These are phyloP conservation scores for Pantherophis alleghaniensis DNA, from an alignment of 2,797 vertebrate species.

Conservation along the genomic window DNA sequence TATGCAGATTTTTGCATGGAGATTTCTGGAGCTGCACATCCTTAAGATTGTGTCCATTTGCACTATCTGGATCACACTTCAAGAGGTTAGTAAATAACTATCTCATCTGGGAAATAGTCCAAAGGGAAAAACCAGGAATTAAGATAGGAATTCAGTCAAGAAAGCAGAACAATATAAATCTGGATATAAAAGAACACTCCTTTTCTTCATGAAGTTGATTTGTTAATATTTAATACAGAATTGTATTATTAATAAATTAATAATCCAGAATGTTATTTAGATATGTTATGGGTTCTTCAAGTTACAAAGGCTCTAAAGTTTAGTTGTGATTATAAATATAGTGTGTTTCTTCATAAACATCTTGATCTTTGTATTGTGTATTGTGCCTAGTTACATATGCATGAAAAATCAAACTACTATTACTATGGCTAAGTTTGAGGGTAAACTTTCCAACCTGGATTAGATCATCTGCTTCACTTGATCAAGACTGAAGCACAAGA, in stretches of 20 bases:
- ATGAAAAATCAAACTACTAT: not conserved
- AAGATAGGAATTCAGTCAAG: not conserved
- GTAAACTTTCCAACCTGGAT: not conserved
- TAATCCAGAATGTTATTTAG: not conserved
- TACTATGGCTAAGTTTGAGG: not conserved
- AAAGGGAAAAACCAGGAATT: not conserved
- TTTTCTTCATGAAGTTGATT: not conserved
- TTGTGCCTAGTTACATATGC: not conserved
- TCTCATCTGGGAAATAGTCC: too few species aligned
- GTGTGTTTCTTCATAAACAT: not conserved
- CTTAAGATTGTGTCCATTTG: constrained; percentile 72
- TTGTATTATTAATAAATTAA: not conserved
- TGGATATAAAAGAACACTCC: not conserved
- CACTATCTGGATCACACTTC: constrained; percentile 77
- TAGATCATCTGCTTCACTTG: not conserved
- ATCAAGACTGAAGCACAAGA: not conserved
- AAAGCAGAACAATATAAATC: not conserved
- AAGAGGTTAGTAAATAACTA: constrained; percentile 68
- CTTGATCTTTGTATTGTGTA: not conserved
- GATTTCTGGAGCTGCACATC: constrained; percentile 78
- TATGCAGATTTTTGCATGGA: constrained; percentile 74
- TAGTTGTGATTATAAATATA: not conserved
- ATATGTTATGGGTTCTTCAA: not conserved
- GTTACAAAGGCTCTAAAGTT: not conserved
- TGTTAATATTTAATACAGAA: not conserved